Evolutionary conservation across 2,888 invertebrate species (phyloP), one percentile per base, ranked within the genome.

Genomic region (Helleia helle): DNA sequence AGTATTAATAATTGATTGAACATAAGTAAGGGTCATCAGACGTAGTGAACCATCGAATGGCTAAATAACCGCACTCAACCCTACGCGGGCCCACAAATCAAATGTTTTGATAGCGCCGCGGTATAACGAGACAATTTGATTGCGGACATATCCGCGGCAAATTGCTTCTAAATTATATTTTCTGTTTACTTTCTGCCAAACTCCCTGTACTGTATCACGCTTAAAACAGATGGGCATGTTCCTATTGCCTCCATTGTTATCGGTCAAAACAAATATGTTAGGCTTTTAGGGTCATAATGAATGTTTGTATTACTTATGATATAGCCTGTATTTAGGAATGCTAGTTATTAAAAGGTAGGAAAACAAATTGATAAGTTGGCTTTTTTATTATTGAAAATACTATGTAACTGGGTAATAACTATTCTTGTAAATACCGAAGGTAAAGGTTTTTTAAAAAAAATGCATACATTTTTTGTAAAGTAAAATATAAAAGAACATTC

Each of bases 61-160:
- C 71, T 73, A 74, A 75, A 77, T 77, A 77, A 76, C 76, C 64
- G 58, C 61, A 59, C 51, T 57, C 66, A 65, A 65, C 72, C 71
- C 71, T 66, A 65, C 62, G 60, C 58, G 44, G 51, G 48, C 65
- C 81, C 80, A 84, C 84, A 84, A 84, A 84, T 84, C 84, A 84
- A 84, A 84, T 84, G 84, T 84, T 84, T 80, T 84, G 80, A 84
- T 84, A 84, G 80, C 80, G 70, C 75, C 75, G 62, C 64, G 72
- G 77, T 74, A 81, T 81, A 84, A 84, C 84, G 83, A 84, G 84
- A 84, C 84, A 84, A 84, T 84, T 84, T 84, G 84, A 84, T 84
- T 84, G 81, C 84, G 80, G 80, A 81, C 83, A 80, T 81, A 83
- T 83, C 76, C 79, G 67, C 75, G 74, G 72, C 71, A 84, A 84